A percentile compares a stretch with the other conserved stretches of the same genome.
Evolutionary conservation across 2,797 vertebrate species (phyloP).

Genomic region (Zalophus californianus): DNA sequence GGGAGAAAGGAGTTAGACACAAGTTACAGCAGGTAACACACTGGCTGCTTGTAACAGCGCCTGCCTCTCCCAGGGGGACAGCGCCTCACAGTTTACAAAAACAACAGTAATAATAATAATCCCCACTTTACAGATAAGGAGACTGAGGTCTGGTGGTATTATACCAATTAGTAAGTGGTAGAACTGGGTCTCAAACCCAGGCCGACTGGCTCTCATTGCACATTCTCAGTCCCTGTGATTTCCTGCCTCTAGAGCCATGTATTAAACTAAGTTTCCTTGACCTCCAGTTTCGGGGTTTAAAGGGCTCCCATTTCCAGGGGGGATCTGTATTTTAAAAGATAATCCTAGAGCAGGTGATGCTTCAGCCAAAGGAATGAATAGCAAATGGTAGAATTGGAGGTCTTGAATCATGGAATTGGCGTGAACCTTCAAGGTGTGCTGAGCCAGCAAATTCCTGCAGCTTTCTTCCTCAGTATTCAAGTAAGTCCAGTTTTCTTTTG

Average conservation of each 20-base stretch:
- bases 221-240: background rate
- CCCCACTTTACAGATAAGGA: conserved; percentile 7
- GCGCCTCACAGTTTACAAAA: background rate
- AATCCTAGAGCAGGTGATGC: background rate
- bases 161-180: background rate
- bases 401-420: background rate
- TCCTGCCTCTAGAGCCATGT: background rate
- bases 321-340: background rate
- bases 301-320: background rate
- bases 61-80: background rate
- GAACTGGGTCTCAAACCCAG: background rate
- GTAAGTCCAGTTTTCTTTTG: background rate
- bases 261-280: background rate
- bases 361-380: conserved; percentile 16
- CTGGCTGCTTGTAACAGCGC: background rate
- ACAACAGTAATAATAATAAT: background rate
- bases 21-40: background rate
- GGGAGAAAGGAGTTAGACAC: background rate
- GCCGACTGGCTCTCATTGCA: background rate
- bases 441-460: background rate
- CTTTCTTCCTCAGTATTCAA: background rate
- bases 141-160: background rate
- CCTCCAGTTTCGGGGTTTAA: background rate
- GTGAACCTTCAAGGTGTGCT: background rate
- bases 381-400: background rate